Evolutionary conservation across 2,113 vertebrate genomes (phyloP).

Genomic region (Sarotherodon lohbergeri): DNA sequence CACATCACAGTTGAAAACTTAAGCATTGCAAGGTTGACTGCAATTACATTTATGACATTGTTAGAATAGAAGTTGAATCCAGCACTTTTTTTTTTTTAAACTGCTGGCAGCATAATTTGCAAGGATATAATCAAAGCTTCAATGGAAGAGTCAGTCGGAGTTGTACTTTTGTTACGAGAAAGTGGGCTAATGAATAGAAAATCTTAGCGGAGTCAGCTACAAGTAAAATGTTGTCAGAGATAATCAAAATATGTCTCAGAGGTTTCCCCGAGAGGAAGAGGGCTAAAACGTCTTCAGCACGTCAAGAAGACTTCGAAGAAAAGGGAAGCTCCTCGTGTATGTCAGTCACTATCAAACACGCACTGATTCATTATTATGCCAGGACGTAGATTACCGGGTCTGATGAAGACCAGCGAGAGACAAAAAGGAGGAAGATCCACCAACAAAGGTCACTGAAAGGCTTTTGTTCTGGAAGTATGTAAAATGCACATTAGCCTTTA

Average conservation of each 20-base stretch:
- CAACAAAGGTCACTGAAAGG: not conserved
- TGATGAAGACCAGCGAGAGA: not conserved
- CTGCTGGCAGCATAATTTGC: not conserved
- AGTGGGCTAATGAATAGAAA: not conserved
- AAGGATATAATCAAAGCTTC: conserved; percentile 12
- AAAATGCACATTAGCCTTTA: conserved; percentile 4
- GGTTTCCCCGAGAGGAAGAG: not conserved
- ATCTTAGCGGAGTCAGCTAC: not conserved
- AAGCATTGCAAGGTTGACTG: not conserved
- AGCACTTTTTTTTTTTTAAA: not conserved
- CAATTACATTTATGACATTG: not conserved
- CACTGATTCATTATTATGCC: not conserved
- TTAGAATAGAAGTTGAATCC: not conserved
- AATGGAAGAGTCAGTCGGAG: not conserved
- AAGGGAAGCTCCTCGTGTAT: not conserved
- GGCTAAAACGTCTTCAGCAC: not conserved
- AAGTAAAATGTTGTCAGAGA: not conserved
- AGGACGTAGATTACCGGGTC: not conserved
- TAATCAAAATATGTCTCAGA: conserved; percentile 9
- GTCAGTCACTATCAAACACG: not conserved
- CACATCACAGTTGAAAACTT: not conserved
- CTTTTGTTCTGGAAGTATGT: not conserved
- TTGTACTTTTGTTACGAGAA: not conserved
- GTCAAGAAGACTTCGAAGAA: not conserved
- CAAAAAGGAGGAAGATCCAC: not conserved